Conservation (phyloP, 2,113 vertebrate species). For the Sapayoa aenigma region DNA sequence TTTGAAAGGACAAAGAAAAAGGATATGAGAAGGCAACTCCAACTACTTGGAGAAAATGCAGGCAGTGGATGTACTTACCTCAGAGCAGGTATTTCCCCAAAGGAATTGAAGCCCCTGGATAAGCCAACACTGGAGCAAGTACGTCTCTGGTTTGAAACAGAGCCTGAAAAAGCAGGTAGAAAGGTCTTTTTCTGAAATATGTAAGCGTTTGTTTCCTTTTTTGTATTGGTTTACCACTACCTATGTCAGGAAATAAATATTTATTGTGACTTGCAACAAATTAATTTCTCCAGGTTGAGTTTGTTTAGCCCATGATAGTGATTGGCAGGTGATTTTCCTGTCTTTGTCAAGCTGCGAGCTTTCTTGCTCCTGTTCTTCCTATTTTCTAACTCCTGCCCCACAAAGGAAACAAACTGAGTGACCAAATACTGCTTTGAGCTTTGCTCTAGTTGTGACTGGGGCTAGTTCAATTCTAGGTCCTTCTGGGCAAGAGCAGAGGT, state of each 20-base stretch:
- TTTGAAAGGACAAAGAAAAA: neutral
- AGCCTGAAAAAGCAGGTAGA: neutral
- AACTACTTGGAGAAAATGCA: fast-evolving
- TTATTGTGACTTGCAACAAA: neutral
- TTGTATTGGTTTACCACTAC: neutral
- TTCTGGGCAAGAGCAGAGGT: neutral
- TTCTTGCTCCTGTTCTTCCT: neutral
- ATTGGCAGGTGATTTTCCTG: neutral
- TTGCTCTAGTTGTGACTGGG: neutral
- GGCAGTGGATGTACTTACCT: neutral
- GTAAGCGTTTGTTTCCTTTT: neutral
- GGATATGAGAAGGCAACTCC: neutral
- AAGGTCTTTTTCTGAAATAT: neutral
- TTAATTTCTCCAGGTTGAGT: neutral
- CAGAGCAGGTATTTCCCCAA: neutral
- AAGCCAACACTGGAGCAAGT: fast-evolving
- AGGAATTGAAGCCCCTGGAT: neutral
- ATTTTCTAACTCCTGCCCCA: too few relatives aligned
- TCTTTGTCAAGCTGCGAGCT: neutral
- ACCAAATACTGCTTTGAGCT: neutral
- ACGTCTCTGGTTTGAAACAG: neutral
- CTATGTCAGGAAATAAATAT: neutral
- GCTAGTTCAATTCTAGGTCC: neutral
- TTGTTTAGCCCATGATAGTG: fast-evolving
- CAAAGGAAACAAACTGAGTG: neutral